Base-by-base conservation (phyloP, 2,888 invertebrate genomes). In the Agriotes lineatus region DNA sequence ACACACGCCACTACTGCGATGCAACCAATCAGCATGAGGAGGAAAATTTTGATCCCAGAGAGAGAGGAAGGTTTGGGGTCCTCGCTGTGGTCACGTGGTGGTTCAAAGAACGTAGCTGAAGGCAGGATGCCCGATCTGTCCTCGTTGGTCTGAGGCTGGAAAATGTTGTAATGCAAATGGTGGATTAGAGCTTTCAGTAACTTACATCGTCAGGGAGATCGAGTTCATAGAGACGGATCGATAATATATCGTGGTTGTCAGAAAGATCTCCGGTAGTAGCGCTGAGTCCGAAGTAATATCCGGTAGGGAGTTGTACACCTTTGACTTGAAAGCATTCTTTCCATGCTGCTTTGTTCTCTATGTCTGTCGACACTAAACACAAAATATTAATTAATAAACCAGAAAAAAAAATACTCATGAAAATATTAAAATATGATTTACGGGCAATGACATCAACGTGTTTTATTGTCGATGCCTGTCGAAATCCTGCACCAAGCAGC, bases 191-290 rank as follows among this genome's bases (percentile, higher is more conserved):
- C 2, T 2, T 39, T 6, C 16, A 2, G 16, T 18, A 42, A 42
- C 85, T 85, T 82, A 88, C 88, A 80, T 88, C 90, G 70, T 90
- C 89, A 60, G 93, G 88, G 60, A 91, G 84, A 80, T 97, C 97
- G 66, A 99, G 87, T 82, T 99, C 97, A 81, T 93, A 99, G 80
- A 97, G 90, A 85, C 96, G 94, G 70, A 99, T 88, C 1, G 96
- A 92, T 71, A 96, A 88, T 70, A 99, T 89, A 84, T 99, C 99
- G 83, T 99, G 99, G 84, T 95, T 96, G 87, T 99, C 99, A 70
- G 94, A 92, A 45, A 99, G 86, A 82, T 99, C 98, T 1, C 99
- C 99, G 0, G 99, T 99, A 0, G 97, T 97, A 0, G 99, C 96
- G 0, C 97, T 93, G 2, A 96, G 87, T 1, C 99, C 99, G 83